Evolutionary conservation across 2,797 vertebrate species (phyloP).

Genomic region (Molossus alvarezi): DNA sequence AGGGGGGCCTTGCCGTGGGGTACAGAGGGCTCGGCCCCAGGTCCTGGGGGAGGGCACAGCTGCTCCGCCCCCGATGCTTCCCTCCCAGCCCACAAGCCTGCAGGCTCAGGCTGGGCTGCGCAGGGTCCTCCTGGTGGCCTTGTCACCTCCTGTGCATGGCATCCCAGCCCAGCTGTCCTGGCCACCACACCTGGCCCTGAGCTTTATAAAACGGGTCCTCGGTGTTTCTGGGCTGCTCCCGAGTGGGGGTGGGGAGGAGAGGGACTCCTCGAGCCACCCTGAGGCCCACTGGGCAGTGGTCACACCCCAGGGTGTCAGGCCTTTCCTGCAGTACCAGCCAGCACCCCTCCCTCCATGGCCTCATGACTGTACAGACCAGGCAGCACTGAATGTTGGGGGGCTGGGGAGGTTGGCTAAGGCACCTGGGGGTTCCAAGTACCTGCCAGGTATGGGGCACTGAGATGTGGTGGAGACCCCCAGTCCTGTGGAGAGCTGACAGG

Average conservation of each 20-base stretch:
- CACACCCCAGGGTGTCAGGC: not conserved
- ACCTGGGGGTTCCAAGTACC: not conserved
- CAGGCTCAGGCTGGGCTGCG: not conserved
- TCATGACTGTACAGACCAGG: not conserved
- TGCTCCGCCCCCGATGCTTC: not conserved
- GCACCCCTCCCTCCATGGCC: accelerated
- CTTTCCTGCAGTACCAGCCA: not conserved
- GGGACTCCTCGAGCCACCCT: not conserved
- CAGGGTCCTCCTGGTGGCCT: not conserved
- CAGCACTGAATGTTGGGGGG: not conserved
- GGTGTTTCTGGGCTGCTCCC: not conserved
- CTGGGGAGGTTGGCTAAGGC: not conserved
- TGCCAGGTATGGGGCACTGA: not conserved
- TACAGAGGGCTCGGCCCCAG: accelerated
- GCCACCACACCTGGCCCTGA: not conserved
- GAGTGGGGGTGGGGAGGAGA: not conserved
- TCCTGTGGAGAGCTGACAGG: not conserved
- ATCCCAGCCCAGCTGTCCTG: not conserved
- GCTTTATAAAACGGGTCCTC: not conserved
- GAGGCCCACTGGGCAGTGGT: not conserved
- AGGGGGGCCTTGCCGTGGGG: not conserved
- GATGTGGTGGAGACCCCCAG: accelerated
- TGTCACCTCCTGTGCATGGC: accelerated
- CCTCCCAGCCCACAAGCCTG: not conserved
- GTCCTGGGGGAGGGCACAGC: not conserved